Conservation (phyloP, 2,797 vertebrate genomes). For the Huso huso region DNA sequence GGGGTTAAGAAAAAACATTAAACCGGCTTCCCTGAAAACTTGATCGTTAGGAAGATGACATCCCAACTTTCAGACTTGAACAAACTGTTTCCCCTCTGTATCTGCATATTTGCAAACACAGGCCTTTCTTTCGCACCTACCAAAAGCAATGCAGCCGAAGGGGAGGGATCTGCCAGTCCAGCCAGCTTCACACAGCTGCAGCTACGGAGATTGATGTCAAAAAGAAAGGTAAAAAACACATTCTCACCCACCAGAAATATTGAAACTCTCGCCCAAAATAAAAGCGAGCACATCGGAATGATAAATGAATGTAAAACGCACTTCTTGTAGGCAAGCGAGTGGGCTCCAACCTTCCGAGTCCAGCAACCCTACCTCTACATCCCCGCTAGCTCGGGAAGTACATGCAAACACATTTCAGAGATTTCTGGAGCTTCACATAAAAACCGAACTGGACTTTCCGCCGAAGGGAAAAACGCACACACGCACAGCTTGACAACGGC, state of each 20-base stretch:
- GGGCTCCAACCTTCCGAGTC: slow-evolving; percentile 71
- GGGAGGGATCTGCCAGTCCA: slow-evolving; percentile 53
- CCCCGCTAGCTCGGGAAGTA: slow-evolving; percentile 76
- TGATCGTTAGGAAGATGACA: slow-evolving; percentile 61
- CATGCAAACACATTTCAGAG: slow-evolving; percentile 82
- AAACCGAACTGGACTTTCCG: slow-evolving; percentile 86
- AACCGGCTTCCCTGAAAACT: slow-evolving; percentile 45
- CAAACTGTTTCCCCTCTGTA: slow-evolving; percentile 56
- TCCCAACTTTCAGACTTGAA: slow-evolving; percentile 73
- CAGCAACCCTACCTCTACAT: slow-evolving; percentile 86
- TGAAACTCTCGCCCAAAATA: slow-evolving; percentile 21
- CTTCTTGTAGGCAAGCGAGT: slow-evolving; percentile 70
- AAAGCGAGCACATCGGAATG: slow-evolving; percentile 33
- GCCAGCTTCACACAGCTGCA: slow-evolving; percentile 54
- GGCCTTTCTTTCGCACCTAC: slow-evolving; percentile 64
- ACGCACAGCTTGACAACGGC: slow-evolving; percentile 17
- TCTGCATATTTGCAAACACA: slow-evolving; percentile 66
- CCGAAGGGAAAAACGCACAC: slow-evolving; percentile 34
- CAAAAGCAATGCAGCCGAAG: slow-evolving; percentile 60
- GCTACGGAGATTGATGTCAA: slow-evolving; percentile 42
- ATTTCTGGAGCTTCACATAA: slow-evolving; percentile 87
- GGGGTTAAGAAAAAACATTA: slow-evolving; percentile 55
- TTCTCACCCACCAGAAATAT: slow-evolving; percentile 39
- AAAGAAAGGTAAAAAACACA: slow-evolving; percentile 43
- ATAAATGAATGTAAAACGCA: slow-evolving; percentile 54